phyloP scores from a whole-genome alignment of 2,888 invertebrate species.

The Baccha elongata region DNA sequence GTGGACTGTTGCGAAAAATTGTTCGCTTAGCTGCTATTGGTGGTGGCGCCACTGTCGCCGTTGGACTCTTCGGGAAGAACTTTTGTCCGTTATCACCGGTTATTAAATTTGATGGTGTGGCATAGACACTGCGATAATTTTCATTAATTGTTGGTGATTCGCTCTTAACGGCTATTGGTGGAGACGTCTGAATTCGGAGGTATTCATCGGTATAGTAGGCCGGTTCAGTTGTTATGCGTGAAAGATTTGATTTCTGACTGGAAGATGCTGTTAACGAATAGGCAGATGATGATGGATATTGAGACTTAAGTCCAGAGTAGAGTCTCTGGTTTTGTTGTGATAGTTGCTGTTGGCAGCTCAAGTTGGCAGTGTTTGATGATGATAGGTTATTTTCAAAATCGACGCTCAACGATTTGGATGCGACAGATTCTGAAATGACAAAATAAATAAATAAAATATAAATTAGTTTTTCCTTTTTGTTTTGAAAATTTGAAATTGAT shows the following conservation, averaged over 20 bases:
- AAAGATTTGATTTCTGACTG: conserved; percentile 47
- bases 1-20: conserved; percentile 73
- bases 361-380: conserved; percentile 83
- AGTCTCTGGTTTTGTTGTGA: conserved; percentile 80
- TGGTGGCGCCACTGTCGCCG: conserved; percentile 77
- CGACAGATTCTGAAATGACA: conserved; percentile 78
- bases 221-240: conserved; percentile 76
- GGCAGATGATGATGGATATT: conserved; percentile 36
- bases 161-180: conserved; percentile 76
- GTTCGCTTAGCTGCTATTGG: conserved; percentile 74
- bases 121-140: conserved; percentile 81
- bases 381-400: conserved; percentile 78
- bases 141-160: conserved; percentile 78
- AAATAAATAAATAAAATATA: conserved; percentile 1
- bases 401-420: conserved; percentile 73
- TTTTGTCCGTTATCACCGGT: conserved; percentile 76
- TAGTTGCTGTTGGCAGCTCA: conserved; percentile 82
- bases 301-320: conserved; percentile 73
- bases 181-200: conserved; percentile 80
- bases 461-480: no score
- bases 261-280: conserved; percentile 50
- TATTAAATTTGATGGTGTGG: conserved; percentile 80
- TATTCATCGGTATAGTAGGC: conserved; percentile 81
- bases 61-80: conserved; percentile 78
- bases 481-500: no score